phyloP scores from a whole-genome alignment of 2,888 invertebrate genomes.

The Dorcus parallelipipedus region DNA sequence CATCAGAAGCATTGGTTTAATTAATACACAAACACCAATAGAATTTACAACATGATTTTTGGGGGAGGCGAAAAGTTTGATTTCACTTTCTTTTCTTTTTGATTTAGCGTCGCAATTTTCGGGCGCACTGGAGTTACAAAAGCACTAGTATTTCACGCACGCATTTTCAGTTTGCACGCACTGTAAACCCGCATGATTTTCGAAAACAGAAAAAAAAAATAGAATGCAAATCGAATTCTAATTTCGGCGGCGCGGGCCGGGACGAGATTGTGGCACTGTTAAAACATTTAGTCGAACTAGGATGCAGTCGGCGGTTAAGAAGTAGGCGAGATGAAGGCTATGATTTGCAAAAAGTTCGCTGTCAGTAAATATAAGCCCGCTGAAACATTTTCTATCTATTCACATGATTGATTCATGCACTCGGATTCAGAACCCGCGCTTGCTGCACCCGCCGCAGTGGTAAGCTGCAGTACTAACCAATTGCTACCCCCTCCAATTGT shows the following conservation, averaged over 20 bases:
- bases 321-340: not conserved
- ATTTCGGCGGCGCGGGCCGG: not conserved
- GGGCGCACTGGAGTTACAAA: too few species aligned
- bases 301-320: conserved; percentile 10
- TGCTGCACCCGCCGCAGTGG: conserved; percentile 34
- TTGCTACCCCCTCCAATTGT: conserved; percentile 35
- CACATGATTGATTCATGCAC: conserved; percentile 31
- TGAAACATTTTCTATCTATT: conserved; percentile 16
- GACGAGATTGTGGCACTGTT: not conserved
- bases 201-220: too few species aligned
- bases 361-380: conserved; percentile 2
- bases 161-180: too few species aligned
- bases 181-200: too few species aligned
- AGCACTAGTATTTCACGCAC: too few species aligned
- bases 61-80: too few species aligned
- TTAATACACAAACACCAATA: not conserved
- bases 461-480: conserved; percentile 39
- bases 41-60: not conserved
- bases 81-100: too few species aligned
- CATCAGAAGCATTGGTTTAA: conserved; percentile 32
- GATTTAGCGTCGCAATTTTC: too few species aligned
- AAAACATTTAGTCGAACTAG: conserved; percentile 24
- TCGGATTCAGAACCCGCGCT: conserved; percentile 27
- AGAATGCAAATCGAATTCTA: too few species aligned
- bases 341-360: conserved; percentile 1